Percentiles rank a stretch among this genome's conserved stretches.
These are phyloP conservation scores for Sanderia malayensis DNA, from an alignment of 30 jellyfish, hydroid and myxozoan genomes.

Conservation along the genomic window DNA sequence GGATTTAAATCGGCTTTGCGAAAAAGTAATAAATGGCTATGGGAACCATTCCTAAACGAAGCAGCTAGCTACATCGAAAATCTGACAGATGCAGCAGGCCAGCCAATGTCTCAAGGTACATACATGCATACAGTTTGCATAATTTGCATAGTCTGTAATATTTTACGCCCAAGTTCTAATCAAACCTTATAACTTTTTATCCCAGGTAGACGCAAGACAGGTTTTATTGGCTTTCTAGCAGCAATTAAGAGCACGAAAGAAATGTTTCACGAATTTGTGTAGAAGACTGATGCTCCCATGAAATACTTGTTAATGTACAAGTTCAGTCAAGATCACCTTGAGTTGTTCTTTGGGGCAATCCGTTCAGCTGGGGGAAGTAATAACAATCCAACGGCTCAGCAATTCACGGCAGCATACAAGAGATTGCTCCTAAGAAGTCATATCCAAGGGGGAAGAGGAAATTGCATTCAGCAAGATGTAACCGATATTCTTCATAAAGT, in stretches of 20 bases:
- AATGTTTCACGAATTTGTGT: slow-evolving; percentile 31
- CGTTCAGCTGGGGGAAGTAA: slow-evolving; percentile 48
- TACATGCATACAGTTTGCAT: too few species aligned
- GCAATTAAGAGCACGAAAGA: slow-evolving; percentile 28
- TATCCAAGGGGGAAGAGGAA: not conserved
- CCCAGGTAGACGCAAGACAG: slow-evolving; percentile 23
- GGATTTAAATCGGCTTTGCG: slow-evolving; percentile 60
- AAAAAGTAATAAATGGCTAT: not conserved
- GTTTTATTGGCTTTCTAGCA: slow-evolving; percentile 44
- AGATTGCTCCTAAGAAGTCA: not conserved
- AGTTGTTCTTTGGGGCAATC: slow-evolving; percentile 18
- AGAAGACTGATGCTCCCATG: slow-evolving; percentile 30
- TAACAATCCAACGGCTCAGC: slow-evolving; percentile 66
- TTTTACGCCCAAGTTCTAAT: too few species aligned
- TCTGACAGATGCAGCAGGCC: slow-evolving; percentile 25
- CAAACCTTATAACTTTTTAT: too few species aligned
- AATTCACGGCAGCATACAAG: not conserved
- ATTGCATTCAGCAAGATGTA: not conserved
- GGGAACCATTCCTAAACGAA: slow-evolving; percentile 31
- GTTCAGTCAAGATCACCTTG: slow-evolving; percentile 38
- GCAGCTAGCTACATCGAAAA: slow-evolving; percentile 24
- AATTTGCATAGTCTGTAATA: too few species aligned
- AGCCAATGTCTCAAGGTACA: slow-evolving; percentile 22
- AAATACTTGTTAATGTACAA: slow-evolving; percentile 61
- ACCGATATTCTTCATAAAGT: not conserved